Base-by-base conservation (phyloP, 2,113 vertebrate species). In the Progne subis region DNA sequence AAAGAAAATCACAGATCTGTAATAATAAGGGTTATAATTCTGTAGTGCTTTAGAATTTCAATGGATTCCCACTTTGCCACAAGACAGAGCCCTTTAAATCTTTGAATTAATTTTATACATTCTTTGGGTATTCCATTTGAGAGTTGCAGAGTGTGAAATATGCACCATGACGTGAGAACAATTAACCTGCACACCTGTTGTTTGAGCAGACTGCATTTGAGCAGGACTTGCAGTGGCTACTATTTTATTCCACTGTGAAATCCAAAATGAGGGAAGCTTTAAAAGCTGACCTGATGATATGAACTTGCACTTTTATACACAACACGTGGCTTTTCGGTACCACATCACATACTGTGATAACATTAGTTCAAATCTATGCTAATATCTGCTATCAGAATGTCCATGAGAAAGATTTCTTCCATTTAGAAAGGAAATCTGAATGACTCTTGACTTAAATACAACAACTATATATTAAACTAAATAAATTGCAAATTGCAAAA, bases 91-190 rank as follows among this genome's bases (percentile, higher is more conserved):
- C 71, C 87, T 96, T 95, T 95, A 97, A 96, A 94, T 93, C 88
- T 96, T 72, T 39, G 70, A 97, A 94, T 97, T 97, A 88, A 96
- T 96, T 97, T 97, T 95, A 97, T 90, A 91, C 67, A 93, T 96
- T 96, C 75, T 96, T 96, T 97, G 95, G 91, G 83, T 92, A 96
- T 97, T 98, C 96, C 92, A 96, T 97, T 97, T 95, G 96, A 88
- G 95, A 96, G 96, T 95, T 97, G 97, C 90, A 69, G 92, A 77
- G 93, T 97, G 97, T 98, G 97, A 98, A 98, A 97, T 97, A 97
- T 26, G 77, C 92, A 95, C 83, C 91, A 81, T 69, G 94, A 97
- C 39, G 93, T 95, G 95, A 96, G 97, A 97, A 98, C 96, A 97
- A 97, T 97, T 97, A 97, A 55, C 82, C 50, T 80, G 94, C 52